These are phyloP conservation scores for Siderastrea radians DNA, from an alignment of 92 coral and sea anemone genomes.

Conservation along the genomic window DNA sequence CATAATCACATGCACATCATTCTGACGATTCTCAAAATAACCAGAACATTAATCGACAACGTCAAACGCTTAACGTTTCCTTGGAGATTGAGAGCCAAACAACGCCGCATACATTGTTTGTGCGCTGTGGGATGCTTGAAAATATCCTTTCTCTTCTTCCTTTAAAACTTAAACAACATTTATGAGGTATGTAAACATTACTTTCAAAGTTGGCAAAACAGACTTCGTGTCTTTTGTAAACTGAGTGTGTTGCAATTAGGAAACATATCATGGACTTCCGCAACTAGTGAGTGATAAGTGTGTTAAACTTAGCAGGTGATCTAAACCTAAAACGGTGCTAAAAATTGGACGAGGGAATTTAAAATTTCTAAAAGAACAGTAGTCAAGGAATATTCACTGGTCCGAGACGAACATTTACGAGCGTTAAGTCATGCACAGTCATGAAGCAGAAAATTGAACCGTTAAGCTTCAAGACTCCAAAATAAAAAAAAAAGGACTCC, in stretches of 20 bases:
- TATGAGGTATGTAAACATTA: neutral
- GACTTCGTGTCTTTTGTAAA: neutral
- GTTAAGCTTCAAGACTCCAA: neutral
- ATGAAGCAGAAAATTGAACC: conserved; percentile 8
- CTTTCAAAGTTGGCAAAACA: neutral
- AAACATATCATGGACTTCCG: neutral
- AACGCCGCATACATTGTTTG: neutral
- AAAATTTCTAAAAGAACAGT: neutral
- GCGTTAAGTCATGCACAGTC: neutral
- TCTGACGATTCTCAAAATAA: conserved; percentile 27
- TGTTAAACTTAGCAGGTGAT: neutral
- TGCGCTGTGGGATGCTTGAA: conserved; percentile 6
- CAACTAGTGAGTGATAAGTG: neutral
- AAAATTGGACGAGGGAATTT: neutral
- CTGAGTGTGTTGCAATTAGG: neutral
- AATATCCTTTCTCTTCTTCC: neutral
- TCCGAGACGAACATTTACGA: conserved; percentile 2
- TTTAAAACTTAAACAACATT: neutral
- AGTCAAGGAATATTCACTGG: conserved; percentile 13
- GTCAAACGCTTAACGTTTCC: neutral
- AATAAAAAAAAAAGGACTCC: neutral
- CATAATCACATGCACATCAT: conserved; percentile 8
- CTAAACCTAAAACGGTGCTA: neutral
- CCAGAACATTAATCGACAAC: conserved; percentile 10
- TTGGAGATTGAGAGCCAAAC: neutral